These are phyloP conservation scores for Pipistrellus pygmaeus DNA, from an alignment of 2,797 vertebrate species.

Conservation along the genomic window DNA sequence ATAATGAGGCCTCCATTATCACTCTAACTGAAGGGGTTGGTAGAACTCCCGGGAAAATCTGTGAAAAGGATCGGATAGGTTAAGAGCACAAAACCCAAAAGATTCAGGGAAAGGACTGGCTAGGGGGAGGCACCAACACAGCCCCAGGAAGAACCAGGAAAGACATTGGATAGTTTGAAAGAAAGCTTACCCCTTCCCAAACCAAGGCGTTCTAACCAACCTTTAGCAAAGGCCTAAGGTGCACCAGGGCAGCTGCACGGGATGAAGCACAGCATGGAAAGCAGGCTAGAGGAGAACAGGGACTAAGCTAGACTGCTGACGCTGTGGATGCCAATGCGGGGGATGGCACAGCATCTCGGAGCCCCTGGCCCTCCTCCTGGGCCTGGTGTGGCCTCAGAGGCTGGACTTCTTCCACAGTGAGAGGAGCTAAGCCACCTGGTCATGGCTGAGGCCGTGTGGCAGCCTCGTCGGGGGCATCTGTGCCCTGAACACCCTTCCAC, in stretches of 20 bases:
- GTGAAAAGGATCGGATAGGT: neutral
- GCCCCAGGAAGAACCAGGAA: neutral
- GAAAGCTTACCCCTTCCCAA: neutral
- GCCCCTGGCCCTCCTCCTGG: neutral
- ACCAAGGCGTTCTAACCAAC: neutral
- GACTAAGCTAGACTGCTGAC: neutral
- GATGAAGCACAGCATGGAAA: rapidly evolving
- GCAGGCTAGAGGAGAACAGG: neutral
- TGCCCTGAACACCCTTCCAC: neutral
- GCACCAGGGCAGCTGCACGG: neutral
- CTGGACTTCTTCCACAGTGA: neutral
- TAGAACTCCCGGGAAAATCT: neutral
- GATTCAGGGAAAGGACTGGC: neutral
- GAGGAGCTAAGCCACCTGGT: neutral
- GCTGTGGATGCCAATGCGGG: neutral
- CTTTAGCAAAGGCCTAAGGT: neutral
- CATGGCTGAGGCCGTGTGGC: neutral
- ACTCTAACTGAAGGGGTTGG: neutral
- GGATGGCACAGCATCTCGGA: neutral
- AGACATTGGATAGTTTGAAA: neutral
- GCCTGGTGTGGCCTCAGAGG: neutral
- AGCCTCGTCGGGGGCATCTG: neutral
- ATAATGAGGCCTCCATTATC: neutral
- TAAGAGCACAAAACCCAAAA: neutral
- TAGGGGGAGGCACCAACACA: neutral